phyloP scores from a whole-genome alignment of 2,113 vertebrate species.

The Nothocercus nigrocapillus region DNA sequence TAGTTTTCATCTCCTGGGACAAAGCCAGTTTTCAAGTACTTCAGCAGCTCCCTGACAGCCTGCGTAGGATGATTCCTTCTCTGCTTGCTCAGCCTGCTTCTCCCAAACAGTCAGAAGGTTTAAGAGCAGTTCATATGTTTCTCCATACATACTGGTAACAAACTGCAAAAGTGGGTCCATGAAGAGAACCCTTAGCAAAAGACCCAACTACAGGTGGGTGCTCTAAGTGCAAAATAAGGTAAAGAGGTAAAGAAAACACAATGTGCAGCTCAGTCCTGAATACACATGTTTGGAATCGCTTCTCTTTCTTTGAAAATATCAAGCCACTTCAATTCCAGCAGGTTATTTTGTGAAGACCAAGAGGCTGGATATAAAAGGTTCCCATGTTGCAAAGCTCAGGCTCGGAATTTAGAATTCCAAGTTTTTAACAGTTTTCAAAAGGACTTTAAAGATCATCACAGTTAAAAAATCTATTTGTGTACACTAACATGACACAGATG shows the following conservation, averaged over 20 bases:
- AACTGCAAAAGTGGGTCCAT: not conserved
- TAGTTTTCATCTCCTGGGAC: not conserved
- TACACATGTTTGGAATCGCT: not conserved
- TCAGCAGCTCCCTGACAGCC: not conserved
- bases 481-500: conserved; percentile 38
- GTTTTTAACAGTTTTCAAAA: not conserved
- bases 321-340: not conserved
- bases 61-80: not conserved
- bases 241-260: not conserved
- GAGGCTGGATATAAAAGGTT: not conserved
- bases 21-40: not conserved
- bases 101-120: not conserved
- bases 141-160: not conserved
- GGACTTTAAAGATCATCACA: not conserved
- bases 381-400: not conserved
- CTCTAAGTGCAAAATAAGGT: not conserved
- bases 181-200: not conserved
- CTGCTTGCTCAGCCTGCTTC: not conserved
- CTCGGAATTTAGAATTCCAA: not conserved
- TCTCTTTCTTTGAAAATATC: not conserved
- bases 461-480: not conserved
- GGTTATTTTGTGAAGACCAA: not conserved
- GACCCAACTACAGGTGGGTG: not conserved
- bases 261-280: not conserved
- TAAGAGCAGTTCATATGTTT: not conserved